Evolutionary conservation across 2,797 vertebrate genomes (phyloP).

Genomic region (Gymnocypris eckloni): DNA sequence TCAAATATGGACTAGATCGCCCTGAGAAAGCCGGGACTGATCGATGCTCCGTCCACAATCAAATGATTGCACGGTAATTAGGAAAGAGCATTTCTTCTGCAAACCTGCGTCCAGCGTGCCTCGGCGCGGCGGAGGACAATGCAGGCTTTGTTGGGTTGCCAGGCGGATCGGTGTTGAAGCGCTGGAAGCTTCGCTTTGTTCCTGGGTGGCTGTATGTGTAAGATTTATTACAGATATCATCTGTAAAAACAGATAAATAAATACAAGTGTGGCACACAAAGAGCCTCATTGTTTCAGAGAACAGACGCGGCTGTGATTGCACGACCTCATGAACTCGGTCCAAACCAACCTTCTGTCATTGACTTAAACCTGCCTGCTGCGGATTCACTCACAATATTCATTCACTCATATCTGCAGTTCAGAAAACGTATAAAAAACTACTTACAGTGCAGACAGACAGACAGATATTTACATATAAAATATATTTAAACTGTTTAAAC

Average conservation of each 20-base stretch:
- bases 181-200: not conserved
- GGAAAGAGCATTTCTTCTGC: conserved; percentile 34
- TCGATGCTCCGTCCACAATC: conserved; percentile 8
- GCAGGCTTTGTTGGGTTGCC: conserved; percentile 43
- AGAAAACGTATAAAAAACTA: too few species aligned
- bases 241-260: conserved; percentile 35
- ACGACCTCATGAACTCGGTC: not conserved
- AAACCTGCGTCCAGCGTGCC: conserved; percentile 15
- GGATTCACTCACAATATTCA: not conserved
- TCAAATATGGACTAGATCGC: conserved; percentile 8
- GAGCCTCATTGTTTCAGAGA: not conserved
- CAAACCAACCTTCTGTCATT: not conserved
- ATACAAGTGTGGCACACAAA: conserved; percentile 32
- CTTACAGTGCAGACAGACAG: too few species aligned
- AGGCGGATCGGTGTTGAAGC: conserved; percentile 1
- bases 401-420: too few species aligned
- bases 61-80: conserved; percentile 23
- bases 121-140: conserved; percentile 37
- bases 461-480: too few species aligned
- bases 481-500: too few species aligned
- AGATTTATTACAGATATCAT: conserved; percentile 46
- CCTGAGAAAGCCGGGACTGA: conserved; percentile 37
- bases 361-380: not conserved
- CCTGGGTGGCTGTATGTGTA: not conserved
- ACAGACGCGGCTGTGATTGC: not conserved